Evolutionary conservation across 2,113 vertebrate species (phyloP).

Genomic region (Oostethus manadensis): DNA sequence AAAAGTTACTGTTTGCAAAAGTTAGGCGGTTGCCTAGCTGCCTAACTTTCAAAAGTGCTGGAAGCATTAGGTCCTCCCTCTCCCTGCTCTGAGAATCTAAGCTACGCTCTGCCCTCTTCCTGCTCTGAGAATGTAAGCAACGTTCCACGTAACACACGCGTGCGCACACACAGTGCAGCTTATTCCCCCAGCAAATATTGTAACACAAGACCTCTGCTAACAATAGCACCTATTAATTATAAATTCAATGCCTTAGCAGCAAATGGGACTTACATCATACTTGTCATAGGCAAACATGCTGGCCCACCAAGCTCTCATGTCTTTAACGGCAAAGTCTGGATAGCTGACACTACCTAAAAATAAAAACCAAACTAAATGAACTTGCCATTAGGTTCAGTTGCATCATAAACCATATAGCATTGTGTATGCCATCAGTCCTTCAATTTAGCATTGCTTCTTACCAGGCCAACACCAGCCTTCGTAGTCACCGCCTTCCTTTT

Average conservation of each 20-base stretch:
- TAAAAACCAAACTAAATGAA: neutral
- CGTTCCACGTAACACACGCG: too few relatives aligned
- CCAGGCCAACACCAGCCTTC: conserved; percentile 97
- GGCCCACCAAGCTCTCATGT: conserved; percentile 85
- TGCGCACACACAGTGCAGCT: too few relatives aligned
- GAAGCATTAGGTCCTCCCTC: too few relatives aligned
- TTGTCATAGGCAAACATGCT: conserved; percentile 84
- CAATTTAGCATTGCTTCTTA: conserved; percentile 37
- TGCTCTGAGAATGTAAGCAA: too few relatives aligned
- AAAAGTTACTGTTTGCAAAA: too few relatives aligned
- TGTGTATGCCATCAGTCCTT: neutral
- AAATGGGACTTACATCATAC: conserved; percentile 75
- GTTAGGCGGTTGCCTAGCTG: too few relatives aligned
- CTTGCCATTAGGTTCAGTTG: too few relatives aligned
- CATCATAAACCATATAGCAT: neutral
- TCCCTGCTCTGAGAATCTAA: too few relatives aligned
- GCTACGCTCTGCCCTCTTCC: too few relatives aligned
- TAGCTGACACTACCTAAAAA: conserved; percentile 80
- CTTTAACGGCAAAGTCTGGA: conserved; percentile 82
- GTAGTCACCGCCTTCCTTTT: conserved; percentile 85
- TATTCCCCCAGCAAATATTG: too few relatives aligned
- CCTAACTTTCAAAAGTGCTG: too few relatives aligned
- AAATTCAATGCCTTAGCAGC: neutral
- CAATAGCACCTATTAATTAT: neutral
- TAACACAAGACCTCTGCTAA: too few relatives aligned